phyloP scores from a whole-genome alignment of 1,140 invertebrate genomes.

The Aphidius ervi region DNA sequence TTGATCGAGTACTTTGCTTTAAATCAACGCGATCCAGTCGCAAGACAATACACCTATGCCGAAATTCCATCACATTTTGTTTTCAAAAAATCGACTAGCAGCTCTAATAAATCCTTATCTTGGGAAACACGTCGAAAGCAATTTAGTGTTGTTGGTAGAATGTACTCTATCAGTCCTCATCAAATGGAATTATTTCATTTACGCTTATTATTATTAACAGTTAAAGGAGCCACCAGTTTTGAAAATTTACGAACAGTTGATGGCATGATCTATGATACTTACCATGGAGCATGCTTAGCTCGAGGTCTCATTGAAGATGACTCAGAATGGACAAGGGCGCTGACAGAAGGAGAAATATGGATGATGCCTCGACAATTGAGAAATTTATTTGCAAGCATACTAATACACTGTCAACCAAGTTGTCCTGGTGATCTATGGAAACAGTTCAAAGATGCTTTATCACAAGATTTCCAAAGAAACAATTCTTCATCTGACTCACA shows the following conservation, averaged over 20 bases:
- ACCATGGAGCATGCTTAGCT: conserved; percentile 15
- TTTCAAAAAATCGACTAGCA: background rate
- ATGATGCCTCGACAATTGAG: conserved; percentile 21
- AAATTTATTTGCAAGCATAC: conserved; percentile 18
- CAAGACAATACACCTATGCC: background rate
- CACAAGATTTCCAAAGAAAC: conserved; percentile 17
- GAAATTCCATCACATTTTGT: background rate
- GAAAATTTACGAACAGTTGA: conserved; percentile 3
- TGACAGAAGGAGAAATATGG: conserved; percentile 19
- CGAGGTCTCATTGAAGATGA: conserved; percentile 19
- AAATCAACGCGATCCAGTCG: background rate
- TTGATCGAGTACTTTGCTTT: background rate
- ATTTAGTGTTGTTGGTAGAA: conserved; percentile 3
- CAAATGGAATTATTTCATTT: conserved; percentile 8
- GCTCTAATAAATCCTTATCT: background rate
- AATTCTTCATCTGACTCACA: background rate
- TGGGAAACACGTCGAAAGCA: background rate
- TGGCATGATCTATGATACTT: conserved; percentile 3
- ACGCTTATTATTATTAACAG: conserved; percentile 6
- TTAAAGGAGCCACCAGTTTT: conserved; percentile 1
- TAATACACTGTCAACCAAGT: conserved; percentile 18
- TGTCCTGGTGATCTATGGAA: conserved; percentile 17
- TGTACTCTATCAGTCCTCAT: conserved; percentile 4
- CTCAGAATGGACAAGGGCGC: conserved; percentile 19
- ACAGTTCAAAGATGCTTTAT: conserved; percentile 18